Base-by-base conservation (phyloP, 2,113 vertebrate genomes). In the Bubo blakistoni region DNA sequence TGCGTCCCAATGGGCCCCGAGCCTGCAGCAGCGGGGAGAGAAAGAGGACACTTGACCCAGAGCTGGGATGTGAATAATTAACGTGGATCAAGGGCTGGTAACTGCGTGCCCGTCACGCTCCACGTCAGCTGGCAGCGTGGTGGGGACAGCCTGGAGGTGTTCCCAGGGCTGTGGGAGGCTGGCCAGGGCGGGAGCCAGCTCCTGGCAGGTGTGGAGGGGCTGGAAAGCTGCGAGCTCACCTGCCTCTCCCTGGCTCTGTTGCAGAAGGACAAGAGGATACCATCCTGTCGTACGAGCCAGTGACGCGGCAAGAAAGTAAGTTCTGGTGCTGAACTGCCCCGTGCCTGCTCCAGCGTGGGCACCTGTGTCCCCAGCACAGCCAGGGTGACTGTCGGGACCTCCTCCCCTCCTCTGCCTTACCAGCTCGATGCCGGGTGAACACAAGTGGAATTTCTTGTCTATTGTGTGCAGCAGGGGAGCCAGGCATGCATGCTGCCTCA, bases 291-390 rank as follows among this genome's bases (percentile, higher is more conserved):
- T 99, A 99, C 9, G 99, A 99, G 96, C 99, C 99, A 7, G 99
- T 99, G 94, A 99, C 99, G 3, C 98, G 99, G 95, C 99, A 99
- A 98, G 99, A 99, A 98, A 99, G 99, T 99, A 98, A 99, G 99
- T 99, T 24, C 47, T 77, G 72, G 19, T 2, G 7, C 65, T 78
- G 80, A 65, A 19, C 38, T 74, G 85, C 42, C n/a, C 40, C 0
- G 0, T 38, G 51, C 16, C n/a, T 0, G 0, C 47, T 73, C 5
- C n/a, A 20, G 40, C 0, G 1, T 8, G 24, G 63, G 30, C 38
- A 40, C 27, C 88, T 3, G 24, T 79, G 79, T 69, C 36, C 86
- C 77, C 6, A 2, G 46, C 67, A 62, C 63, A 67, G 79, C 38
- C 69, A 65, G 73, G 47, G 57, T 22, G 30, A 10, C 38, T 0